Conservation (phyloP, 2,888 invertebrate species). For the Bimastos eiseni region DNA sequence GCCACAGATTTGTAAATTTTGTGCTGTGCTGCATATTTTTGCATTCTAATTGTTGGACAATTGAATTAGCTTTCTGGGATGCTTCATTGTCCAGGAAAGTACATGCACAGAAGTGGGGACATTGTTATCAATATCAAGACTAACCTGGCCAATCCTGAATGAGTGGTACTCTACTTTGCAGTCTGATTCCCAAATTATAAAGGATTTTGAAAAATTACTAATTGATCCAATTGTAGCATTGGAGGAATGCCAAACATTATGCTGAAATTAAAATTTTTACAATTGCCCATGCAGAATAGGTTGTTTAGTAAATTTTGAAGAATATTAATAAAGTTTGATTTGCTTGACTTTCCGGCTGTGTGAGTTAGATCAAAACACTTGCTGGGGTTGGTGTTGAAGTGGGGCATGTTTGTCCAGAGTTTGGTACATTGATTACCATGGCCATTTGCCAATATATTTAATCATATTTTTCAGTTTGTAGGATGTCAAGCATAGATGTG, state of each 20-base stretch:
- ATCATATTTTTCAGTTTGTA: too few species aligned
- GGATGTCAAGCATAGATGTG: too few species aligned
- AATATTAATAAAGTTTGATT: background rate
- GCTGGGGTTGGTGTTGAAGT: background rate
- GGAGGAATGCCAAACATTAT: background rate
- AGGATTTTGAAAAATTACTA: background rate
- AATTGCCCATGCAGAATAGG: background rate
- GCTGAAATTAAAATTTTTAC: background rate
- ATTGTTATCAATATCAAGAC: too few species aligned
- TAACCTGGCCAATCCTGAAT: too few species aligned
- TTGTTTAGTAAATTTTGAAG: background rate
- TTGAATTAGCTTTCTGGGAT: too few species aligned
- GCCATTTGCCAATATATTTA: too few species aligned
- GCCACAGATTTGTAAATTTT: too few species aligned
- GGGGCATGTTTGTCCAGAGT: background rate
- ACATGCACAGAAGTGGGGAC: too few species aligned
- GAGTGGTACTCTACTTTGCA: too few species aligned
- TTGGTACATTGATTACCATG: background rate
- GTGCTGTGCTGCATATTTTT: too few species aligned
- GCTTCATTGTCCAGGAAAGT: too few species aligned
- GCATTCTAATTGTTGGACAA: too few species aligned
- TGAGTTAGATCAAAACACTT: background rate
- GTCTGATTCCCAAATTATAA: background rate
- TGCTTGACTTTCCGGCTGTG: background rate
- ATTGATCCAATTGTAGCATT: background rate